Evolutionary conservation across 2,113 vertebrate species (phyloP).

Genomic region (Rhinoderma darwinii): DNA sequence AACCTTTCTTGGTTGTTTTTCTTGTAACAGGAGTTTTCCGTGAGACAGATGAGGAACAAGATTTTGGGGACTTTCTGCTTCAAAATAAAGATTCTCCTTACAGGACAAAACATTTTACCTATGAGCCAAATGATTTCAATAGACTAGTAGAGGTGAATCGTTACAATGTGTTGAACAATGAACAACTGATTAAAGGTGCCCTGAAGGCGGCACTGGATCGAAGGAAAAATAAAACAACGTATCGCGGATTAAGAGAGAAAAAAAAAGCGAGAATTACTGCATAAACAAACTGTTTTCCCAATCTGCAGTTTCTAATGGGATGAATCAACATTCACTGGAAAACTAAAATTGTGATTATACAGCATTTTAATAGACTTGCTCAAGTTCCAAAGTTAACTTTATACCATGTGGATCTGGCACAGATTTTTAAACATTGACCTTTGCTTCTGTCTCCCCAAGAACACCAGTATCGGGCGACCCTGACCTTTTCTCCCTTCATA

Average conservation of each 20-base stretch:
- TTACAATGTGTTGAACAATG: slow-evolving; percentile 77
- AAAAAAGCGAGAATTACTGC: background rate
- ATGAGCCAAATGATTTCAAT: slow-evolving; percentile 68
- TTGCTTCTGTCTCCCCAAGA: too few species aligned
- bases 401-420: too few species aligned
- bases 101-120: slow-evolving; percentile 75
- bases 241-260: background rate
- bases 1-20: background rate
- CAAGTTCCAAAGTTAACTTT: too few species aligned
- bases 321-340: background rate
- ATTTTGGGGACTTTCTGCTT: slow-evolving; percentile 71
- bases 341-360: background rate
- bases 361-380: too few species aligned
- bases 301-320: background rate
- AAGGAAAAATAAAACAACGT: slow-evolving; percentile 59
- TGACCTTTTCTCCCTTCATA: too few species aligned
- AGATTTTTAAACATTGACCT: too few species aligned
- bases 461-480: too few species aligned
- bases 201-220: slow-evolving; percentile 69
- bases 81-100: slow-evolving; percentile 72
- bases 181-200: slow-evolving; percentile 61
- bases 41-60: slow-evolving; percentile 72
- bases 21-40: slow-evolving; percentile 68
- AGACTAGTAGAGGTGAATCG: slow-evolving; percentile 71
- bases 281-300: background rate